A percentile compares a stretch with the other conserved stretches of the same genome.
phyloP scores from a whole-genome alignment of 53 echinoderm and acorn worm genomes.

The Holothuria scabra region DNA sequence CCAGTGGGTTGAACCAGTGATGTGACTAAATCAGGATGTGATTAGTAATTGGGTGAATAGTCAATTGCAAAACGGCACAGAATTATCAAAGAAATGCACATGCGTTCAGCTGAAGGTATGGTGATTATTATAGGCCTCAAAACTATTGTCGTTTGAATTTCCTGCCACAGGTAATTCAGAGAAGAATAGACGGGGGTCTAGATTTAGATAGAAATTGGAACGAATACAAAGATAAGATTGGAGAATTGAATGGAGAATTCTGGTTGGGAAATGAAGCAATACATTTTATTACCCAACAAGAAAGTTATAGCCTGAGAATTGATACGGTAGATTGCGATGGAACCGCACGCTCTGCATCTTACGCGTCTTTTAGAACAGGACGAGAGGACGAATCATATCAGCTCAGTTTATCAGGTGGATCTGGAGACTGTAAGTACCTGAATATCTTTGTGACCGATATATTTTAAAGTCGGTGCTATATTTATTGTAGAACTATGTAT shows the following conservation, averaged over 20 bases:
- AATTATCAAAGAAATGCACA: too few species aligned
- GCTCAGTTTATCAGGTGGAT: neutral
- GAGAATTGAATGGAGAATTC: neutral
- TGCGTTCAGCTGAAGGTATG: too few species aligned
- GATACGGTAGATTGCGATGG: neutral
- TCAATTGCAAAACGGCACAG: too few species aligned
- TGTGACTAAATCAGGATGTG: too few species aligned
- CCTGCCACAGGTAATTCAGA: neutral
- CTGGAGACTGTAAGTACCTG: too few species aligned
- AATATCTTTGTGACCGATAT: too few species aligned
- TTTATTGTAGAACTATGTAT: too few species aligned
- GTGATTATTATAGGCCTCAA: too few species aligned
- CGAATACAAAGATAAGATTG: neutral
- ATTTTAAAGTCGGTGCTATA: too few species aligned
- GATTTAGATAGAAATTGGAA: neutral
- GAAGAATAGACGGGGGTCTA: neutral
- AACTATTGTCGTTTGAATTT: too few species aligned
- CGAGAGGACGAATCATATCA: neutral
- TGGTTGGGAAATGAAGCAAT: slow-evolving; percentile 22
- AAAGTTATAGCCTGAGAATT: neutral
- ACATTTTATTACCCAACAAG: slow-evolving; percentile 4
- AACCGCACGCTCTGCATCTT: neutral
- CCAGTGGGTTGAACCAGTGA: too few species aligned
- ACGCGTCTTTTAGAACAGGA: neutral
- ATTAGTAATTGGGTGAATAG: too few species aligned